Evolutionary conservation across 2,113 vertebrate genomes (phyloP), one percentile per base, ranked within the genome.

Genomic region (Gobius niger): DNA sequence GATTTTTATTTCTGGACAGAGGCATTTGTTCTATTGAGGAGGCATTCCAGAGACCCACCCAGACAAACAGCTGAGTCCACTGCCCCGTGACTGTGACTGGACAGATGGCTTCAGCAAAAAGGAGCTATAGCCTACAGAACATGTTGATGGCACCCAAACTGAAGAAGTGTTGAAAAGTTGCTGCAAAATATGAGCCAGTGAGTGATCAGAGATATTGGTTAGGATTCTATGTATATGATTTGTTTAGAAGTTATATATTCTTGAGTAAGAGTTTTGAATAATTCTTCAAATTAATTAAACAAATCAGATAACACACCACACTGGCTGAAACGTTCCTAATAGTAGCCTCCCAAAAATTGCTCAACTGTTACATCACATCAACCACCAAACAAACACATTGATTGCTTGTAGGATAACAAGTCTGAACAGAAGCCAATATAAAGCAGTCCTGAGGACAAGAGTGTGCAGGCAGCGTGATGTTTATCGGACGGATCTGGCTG

Each of bases 31-130:
- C 72, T 68, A 42, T 44, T 72, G 74, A 57, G 60, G 19, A 64
- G 60, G 61, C 68, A 88, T 85, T 83, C 82, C 81, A 68, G 50
- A 76, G 80, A 78, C 85, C 84, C 80, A 76, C 82, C 76, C 85
- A 63, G 68, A 84, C 81, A 84, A 81, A 85, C 81, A 85, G 85
- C 82, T 84, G 87, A 77, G 42, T 69, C 67, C 64, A 73, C 42
- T 41, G 47, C 67, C 63, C 52, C 50, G 51, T 16, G 62, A 60
- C 47, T 42, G 56, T 71, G 67, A 72, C 61, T 54, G 50, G 61
- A 76, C 76, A 81, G 53, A 86, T 63, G 63, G 19, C 50, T 16
- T 11, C 11, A 44, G 61, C 61, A 34, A 47, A 44, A 63, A 7
- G 49, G 59, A 54, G 54, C 50, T 34, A 34, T 34, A 34, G 24